Conservation (phyloP, 1,140 invertebrate species). For the Euglossa dilemma region DNA sequence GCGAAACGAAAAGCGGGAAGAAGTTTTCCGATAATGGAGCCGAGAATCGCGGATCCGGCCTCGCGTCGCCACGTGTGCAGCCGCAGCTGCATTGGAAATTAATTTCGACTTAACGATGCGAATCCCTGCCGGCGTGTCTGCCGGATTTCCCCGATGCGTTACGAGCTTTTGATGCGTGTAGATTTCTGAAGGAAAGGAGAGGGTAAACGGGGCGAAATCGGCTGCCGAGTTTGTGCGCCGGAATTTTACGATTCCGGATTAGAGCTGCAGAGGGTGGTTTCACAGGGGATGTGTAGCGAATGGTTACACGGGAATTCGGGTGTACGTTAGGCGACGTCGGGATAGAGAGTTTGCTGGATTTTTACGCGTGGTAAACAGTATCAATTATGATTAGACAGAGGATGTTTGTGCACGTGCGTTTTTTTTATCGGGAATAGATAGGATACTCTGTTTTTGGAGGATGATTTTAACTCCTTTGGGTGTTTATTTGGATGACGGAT, state of each 20-base stretch:
- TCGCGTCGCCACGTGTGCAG: conserved; percentile 45
- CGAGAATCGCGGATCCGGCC: conserved; percentile 46
- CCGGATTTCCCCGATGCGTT: conserved; percentile 5
- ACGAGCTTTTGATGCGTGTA: conserved; percentile 26
- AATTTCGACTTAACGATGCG: conserved; percentile 70
- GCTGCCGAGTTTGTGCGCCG: neutral
- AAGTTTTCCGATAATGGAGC: conserved; percentile 74
- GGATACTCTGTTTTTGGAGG: no score
- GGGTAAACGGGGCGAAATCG: neutral
- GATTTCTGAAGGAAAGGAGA: neutral
- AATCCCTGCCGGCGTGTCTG: neutral
- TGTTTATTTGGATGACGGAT: no score
- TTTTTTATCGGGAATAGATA: no score
- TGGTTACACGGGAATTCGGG: neutral
- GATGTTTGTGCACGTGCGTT: no score
- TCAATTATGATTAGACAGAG: no score
- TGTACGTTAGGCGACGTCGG: neutral
- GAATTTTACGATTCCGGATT: neutral
- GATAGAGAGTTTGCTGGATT: no score
- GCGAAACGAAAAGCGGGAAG: conserved; percentile 63
- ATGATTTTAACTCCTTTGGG: no score
- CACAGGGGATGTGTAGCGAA: no score
- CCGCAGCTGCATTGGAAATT: conserved; percentile 75
- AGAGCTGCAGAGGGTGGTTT: no score
- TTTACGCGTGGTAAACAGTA: no score